These are phyloP conservation scores for Lasioglossum morio DNA, from an alignment of 2,888 invertebrate genomes.

Conservation along the genomic window DNA sequence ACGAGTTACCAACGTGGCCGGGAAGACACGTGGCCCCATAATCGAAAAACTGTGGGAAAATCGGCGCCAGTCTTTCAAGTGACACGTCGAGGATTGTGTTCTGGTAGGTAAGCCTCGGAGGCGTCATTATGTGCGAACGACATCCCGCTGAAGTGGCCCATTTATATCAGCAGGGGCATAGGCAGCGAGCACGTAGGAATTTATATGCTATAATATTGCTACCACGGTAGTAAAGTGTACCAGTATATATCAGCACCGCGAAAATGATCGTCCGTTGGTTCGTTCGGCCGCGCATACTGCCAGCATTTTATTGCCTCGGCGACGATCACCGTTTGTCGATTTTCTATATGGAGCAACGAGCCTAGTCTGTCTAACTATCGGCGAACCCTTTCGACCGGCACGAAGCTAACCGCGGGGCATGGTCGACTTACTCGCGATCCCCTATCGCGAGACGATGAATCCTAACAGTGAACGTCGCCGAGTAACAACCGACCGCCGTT, in stretches of 20 bases:
- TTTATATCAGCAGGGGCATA: conserved; percentile 72
- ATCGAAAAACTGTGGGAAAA: conserved; percentile 56
- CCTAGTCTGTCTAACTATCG: conserved; percentile 60
- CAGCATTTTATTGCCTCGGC: conserved; percentile 71
- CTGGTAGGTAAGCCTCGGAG: conserved; percentile 75
- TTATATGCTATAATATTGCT: conserved; percentile 82
- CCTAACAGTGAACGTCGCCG: conserved; percentile 48
- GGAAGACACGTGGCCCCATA: background rate
- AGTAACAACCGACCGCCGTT: conserved; percentile 35
- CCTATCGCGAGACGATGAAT: conserved; percentile 59
- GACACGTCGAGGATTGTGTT: conserved; percentile 61
- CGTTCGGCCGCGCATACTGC: conserved; percentile 64
- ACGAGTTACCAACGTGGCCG: background rate
- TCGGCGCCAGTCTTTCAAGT: conserved; percentile 45
- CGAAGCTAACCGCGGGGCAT: conserved; percentile 35
- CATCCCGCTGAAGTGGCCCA: conserved; percentile 77
- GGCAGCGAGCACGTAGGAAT: conserved; percentile 75
- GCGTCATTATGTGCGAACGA: conserved; percentile 79
- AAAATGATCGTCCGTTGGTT: conserved; percentile 75
- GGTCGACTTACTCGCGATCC: conserved; percentile 34
- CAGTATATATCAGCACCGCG: conserved; percentile 76
- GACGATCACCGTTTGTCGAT: conserved; percentile 64
- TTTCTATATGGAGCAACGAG: conserved; percentile 64
- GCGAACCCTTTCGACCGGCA: conserved; percentile 24
- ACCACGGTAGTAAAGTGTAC: conserved; percentile 80